phyloP scores from a whole-genome alignment of 2,113 vertebrate genomes.

The Corythornis madagascariensis region DNA sequence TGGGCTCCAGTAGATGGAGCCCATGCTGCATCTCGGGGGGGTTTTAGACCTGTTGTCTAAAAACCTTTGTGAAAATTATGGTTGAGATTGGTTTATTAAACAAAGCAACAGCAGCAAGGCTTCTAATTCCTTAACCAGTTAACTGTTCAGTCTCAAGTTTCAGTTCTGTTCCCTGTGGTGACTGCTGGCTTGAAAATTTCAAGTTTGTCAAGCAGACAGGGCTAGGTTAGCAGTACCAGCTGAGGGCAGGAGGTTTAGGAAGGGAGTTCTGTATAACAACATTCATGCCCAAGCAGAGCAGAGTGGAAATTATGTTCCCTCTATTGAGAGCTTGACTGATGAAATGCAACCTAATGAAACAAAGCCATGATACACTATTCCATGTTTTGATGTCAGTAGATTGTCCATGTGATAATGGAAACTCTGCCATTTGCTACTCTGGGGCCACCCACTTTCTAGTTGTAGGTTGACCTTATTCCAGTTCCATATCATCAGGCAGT shows the following conservation, averaged over 20 bases:
- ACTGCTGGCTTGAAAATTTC: not conserved
- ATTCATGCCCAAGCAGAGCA: not conserved
- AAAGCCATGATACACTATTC: not conserved
- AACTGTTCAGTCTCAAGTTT: not conserved
- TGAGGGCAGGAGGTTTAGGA: not conserved
- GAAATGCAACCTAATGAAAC: not conserved
- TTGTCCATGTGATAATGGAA: not conserved
- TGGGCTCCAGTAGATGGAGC: conserved; percentile 53
- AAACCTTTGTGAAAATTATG: not conserved
- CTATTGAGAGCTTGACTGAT: not conserved
- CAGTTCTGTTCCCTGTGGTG: not conserved
- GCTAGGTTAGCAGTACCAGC: not conserved
- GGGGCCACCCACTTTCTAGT: not conserved
- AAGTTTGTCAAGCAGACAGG: not conserved
- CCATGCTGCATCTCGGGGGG: not conserved
- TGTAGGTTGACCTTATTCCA: not conserved
- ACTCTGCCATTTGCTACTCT: not conserved
- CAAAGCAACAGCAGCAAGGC: not conserved
- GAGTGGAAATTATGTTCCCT: not conserved
- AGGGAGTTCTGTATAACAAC: not conserved
- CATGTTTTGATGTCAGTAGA: not conserved
- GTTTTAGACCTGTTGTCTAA: not conserved
- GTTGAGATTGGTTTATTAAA: not conserved
- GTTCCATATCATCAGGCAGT: not conserved
- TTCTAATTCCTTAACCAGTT: not conserved